Conservation (phyloP, 2,797 vertebrate genomes). For the Aulostomus chinensis region DNA sequence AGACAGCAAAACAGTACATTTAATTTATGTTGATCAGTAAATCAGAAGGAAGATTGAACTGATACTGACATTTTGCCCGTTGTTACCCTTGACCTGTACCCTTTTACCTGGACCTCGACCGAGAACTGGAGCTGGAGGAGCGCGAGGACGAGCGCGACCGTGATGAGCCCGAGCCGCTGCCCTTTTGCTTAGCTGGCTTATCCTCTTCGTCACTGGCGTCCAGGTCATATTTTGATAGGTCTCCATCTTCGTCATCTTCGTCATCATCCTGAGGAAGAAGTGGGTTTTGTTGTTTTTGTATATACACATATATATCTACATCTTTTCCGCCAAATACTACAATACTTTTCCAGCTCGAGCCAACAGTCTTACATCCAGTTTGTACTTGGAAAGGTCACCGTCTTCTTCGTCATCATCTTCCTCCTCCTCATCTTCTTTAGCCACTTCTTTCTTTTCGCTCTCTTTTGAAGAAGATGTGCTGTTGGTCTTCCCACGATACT, state of each 20-base stretch:
- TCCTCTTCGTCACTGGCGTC: slow-evolving; percentile 91
- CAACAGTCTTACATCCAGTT: slow-evolving; percentile 87
- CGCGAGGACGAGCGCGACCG: slow-evolving; percentile 90
- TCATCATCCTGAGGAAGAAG: slow-evolving; percentile 84
- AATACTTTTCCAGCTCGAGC: background rate
- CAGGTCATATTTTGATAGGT: slow-evolving; percentile 97
- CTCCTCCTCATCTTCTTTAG: slow-evolving; percentile 86
- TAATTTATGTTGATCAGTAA: slow-evolving; percentile 54
- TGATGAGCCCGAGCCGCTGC: slow-evolving; percentile 90
- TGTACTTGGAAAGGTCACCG: slow-evolving; percentile 97
- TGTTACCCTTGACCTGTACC: slow-evolving; percentile 99
- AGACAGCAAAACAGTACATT: slow-evolving; percentile 50
- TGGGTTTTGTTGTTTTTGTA: no score
- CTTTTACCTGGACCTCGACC: slow-evolving; percentile 99
- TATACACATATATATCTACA: no score
- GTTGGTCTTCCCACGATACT: slow-evolving; percentile 88
- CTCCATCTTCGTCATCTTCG: slow-evolving; percentile 85
- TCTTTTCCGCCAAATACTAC: background rate
- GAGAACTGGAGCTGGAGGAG: slow-evolving; percentile 97
- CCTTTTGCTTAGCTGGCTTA: slow-evolving; percentile 81
- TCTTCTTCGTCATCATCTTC: slow-evolving; percentile 92
- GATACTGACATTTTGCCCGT: slow-evolving; percentile 99
- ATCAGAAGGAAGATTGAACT: slow-evolving; percentile 90
- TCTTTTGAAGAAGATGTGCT: slow-evolving; percentile 86
- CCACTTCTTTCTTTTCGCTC: slow-evolving; percentile 85